Evolutionary conservation across 1,140 invertebrate genomes (phyloP), one percentile per base, ranked within the genome.

Genomic region (Drosophila sp.): DNA sequence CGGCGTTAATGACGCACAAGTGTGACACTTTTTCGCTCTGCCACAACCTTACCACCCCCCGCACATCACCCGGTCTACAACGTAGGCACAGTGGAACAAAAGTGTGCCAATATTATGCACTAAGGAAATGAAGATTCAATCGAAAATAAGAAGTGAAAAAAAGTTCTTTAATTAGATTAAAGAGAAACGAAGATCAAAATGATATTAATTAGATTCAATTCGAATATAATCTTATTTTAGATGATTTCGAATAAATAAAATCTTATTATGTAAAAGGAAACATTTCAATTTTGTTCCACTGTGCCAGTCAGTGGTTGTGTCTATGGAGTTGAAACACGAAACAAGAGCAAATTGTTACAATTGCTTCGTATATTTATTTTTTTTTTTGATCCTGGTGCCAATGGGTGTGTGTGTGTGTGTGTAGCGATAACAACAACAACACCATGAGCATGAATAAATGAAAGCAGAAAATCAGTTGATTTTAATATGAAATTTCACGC

Each of bases 401-500:
- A 4, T 66, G 30, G 60, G 55, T 64, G 60, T 56, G 55, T 60
- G 63, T 64, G 55, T 62, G 69, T 75, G 57, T 55, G 62, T 74
- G 50, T 67, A 68, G 72, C 61, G 54, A 64, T 67, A 65, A 60
- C 66, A 76, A 69, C 69, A 83, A 76, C 69, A 83, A 76, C 71
- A 79, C 41, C 71, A 72, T 29, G 40, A 76, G 84, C 84, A 87
- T 89, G 84, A 87, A 87, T 87, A 87, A 89, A 89, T 84, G 84
- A 87, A 87, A 89, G 76, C 76, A 89, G 84, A 87, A 87, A 87
- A 87, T 87, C 86, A 83, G 84, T 87, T 87, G 84, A 89, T 87
- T 89, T 87, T 89, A 89, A 89, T 89, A 89, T 89, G 84, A 83
- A 89, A 89, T 89, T 89, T 89, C 85, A 89, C 77, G 84, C 84